These are phyloP conservation scores for Aix galericulata DNA, from an alignment of 2,113 vertebrate species.

Conservation along the genomic window DNA sequence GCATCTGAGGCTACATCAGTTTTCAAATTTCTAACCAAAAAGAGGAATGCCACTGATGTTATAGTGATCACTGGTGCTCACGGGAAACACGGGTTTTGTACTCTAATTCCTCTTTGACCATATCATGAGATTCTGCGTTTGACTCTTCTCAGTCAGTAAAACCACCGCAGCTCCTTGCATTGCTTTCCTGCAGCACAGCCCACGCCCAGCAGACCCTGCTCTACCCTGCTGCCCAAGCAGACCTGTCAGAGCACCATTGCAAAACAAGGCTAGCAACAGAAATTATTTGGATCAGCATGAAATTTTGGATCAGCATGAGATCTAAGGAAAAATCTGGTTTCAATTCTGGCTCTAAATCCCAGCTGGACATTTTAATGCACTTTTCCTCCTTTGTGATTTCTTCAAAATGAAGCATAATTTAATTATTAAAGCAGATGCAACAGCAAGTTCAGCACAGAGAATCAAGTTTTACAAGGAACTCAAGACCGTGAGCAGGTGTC, in stretches of 20 bases:
- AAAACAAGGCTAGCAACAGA: background rate
- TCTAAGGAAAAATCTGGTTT: background rate
- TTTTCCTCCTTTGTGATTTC: background rate
- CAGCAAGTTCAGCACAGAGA: background rate
- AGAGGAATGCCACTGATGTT: background rate
- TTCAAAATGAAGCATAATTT: background rate
- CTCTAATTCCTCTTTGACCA: background rate
- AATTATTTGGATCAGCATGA: background rate
- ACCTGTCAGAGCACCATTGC: background rate
- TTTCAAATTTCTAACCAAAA: background rate
- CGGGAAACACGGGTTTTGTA: background rate
- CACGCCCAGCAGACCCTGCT: rapidly evolving
- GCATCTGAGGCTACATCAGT: background rate
- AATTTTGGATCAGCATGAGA: background rate
- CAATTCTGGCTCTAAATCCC: background rate
- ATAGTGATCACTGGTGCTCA: no score
- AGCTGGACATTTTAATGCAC: background rate
- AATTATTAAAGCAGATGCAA: background rate
- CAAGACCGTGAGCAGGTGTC: background rate
- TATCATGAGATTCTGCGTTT: background rate
- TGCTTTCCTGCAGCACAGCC: background rate
- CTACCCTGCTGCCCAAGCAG: rapidly evolving
- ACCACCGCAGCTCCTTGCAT: background rate
- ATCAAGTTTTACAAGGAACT: background rate
- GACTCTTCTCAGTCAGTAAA: background rate